Evolutionary conservation across 2,797 vertebrate species (phyloP).

Genomic region (Esox masquinongy): DNA sequence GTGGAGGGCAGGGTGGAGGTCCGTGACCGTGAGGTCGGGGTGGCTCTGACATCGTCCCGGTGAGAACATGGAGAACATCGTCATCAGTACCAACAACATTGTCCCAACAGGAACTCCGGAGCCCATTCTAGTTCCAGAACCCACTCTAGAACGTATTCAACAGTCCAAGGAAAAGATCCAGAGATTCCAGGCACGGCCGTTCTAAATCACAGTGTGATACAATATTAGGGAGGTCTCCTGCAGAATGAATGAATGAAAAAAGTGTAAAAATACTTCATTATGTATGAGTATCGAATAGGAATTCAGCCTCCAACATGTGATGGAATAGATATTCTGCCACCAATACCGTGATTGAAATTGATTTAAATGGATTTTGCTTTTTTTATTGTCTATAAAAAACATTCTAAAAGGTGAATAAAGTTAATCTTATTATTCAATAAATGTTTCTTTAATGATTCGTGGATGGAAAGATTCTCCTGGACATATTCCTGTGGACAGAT

Average conservation of each 20-base stretch:
- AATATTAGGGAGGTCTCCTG: background rate
- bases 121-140: background rate
- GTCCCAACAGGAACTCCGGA: background rate
- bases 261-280: too few species aligned
- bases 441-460: too few species aligned
- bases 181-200: background rate
- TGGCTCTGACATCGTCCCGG: conserved; percentile 11
- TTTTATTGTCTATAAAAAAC: too few species aligned
- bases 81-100: background rate
- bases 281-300: too few species aligned
- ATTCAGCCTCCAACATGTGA: too few species aligned
- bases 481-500: too few species aligned
- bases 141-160: background rate
- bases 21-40: background rate
- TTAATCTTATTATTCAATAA: too few species aligned
- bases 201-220: background rate
- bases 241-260: background rate
- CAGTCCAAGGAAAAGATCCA: background rate
- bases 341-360: too few species aligned
- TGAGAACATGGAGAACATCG: background rate
- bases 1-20: conserved; percentile 9
- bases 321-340: too few species aligned
- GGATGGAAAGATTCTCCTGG: too few species aligned
- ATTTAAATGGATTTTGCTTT: too few species aligned
- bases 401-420: too few species aligned